Evolutionary conservation across 2,113 vertebrate species (phyloP).

Genomic region (Ceyx cyanopectus): DNA sequence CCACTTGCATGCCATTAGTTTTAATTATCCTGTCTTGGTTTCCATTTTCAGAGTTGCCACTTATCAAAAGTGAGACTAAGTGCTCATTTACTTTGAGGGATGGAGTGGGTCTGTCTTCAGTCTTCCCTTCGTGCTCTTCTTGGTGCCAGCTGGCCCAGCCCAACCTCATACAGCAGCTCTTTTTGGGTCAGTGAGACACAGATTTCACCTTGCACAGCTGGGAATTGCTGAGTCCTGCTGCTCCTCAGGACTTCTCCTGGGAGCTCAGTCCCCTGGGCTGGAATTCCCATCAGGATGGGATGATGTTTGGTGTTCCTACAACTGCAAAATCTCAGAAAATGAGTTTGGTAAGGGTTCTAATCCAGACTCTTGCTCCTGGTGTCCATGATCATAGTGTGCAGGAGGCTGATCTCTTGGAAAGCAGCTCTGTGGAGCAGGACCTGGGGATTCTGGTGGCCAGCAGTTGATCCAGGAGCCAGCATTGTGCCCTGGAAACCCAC

Average conservation of each 20-base stretch:
- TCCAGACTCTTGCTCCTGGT: rapidly evolving
- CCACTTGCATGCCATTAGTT: conserved; percentile 31
- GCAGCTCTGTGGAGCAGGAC: not conserved
- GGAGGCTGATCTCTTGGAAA: not conserved
- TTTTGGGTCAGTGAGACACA: not conserved
- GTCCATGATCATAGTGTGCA: not conserved
- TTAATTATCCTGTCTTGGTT: conserved; percentile 40
- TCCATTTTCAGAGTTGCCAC: not conserved
- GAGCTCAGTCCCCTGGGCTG: not conserved
- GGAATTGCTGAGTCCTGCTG: not conserved
- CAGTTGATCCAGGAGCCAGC: not conserved
- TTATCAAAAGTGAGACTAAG: conserved; percentile 19
- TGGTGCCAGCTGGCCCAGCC: not conserved
- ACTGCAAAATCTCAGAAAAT: not conserved
- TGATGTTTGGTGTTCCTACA: not conserved
- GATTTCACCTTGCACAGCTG: not conserved
- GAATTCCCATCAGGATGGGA: not conserved
- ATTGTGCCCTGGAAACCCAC: not conserved
- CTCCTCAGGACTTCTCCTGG: not conserved
- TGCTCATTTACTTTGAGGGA: not conserved
- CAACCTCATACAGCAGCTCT: not conserved
- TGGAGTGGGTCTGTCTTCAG: not conserved
- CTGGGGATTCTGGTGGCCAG: not conserved
- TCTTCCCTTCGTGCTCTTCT: not conserved
- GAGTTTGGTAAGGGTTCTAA: not conserved